Evolutionary conservation across 2,797 vertebrate species (phyloP).

Genomic region (Coregonus suidteri): DNA sequence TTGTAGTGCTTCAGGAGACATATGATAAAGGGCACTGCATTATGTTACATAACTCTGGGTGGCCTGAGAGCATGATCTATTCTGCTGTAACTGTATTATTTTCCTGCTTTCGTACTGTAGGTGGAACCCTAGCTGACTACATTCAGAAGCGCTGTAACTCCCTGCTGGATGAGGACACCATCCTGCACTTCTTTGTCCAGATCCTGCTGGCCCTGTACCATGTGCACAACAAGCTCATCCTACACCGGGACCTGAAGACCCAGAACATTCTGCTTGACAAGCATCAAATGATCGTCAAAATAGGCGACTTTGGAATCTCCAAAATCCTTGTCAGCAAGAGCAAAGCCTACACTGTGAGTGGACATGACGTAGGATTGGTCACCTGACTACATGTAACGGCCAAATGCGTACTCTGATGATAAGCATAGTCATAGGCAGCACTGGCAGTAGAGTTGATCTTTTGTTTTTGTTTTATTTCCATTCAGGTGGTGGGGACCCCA

Average conservation of each 20-base stretch:
- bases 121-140: constrained; percentile 94
- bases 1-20: constrained; percentile 15
- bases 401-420: neutral
- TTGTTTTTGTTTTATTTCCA: constrained; percentile 19
- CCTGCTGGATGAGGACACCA: constrained; percentile 94
- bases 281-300: constrained; percentile 96
- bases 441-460: neutral
- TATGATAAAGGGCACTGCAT: constrained; percentile 7
- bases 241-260: constrained; percentile 97
- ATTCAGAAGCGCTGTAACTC: constrained; percentile 98
- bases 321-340: constrained; percentile 99
- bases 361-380: neutral
- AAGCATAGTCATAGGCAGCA: neutral
- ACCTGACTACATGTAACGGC: neutral
- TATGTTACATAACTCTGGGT: neutral
- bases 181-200: constrained; percentile 98
- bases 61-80: neutral
- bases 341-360: constrained; percentile 94
- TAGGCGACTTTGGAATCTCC: constrained; percentile 97
- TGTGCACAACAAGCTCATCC: constrained; percentile 95
- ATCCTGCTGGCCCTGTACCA: constrained; percentile 95
- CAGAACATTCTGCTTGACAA: constrained; percentile 99
- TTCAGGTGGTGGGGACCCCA: constrained; percentile 94
- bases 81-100: neutral
- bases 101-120: constrained; percentile 54